phyloP scores from a whole-genome alignment of 2,113 vertebrate species.

The Sinocyclocheilus anshuiensis region DNA sequence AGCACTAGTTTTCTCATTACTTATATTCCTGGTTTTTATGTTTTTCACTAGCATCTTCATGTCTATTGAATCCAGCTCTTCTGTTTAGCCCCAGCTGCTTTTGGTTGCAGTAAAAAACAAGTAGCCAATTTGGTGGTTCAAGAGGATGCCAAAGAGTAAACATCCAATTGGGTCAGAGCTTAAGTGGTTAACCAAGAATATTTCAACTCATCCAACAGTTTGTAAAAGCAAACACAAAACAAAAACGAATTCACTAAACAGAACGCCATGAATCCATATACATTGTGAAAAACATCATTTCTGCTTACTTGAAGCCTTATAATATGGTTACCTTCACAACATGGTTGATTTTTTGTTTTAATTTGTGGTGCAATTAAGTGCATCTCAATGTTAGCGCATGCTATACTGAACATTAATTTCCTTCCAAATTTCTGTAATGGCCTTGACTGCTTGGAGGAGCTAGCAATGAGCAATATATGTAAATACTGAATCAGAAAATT shows the following conservation, averaged over 20 bases:
- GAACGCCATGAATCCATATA: not conserved
- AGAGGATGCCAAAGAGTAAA: not conserved
- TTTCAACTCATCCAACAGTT: not conserved
- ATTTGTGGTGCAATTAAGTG: not conserved
- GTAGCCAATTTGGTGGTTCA: not conserved
- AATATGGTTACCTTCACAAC: no score
- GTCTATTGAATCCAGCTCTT: not conserved
- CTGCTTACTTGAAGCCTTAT: no score
- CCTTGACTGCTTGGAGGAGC: not conserved
- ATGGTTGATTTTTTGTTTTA: not conserved
- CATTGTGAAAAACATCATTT: no score
- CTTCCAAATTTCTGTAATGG: not conserved
- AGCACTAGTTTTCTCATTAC: not conserved
- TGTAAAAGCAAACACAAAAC: not conserved
- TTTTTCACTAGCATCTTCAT: not conserved
- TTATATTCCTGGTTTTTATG: not conserved
- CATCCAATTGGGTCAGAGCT: not conserved
- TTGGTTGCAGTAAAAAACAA: not conserved
- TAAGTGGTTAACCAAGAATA: not conserved
- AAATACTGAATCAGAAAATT: not conserved
- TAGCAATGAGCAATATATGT: not conserved
- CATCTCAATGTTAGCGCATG: not conserved
- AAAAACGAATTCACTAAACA: not conserved
- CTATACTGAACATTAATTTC: not conserved
- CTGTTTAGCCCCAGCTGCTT: not conserved